Percentiles rank a stretch among this genome's conserved stretches.
Evolutionary conservation across 2,113 vertebrate genomes (phyloP).

Genomic region (Nerophis ophidion): DNA sequence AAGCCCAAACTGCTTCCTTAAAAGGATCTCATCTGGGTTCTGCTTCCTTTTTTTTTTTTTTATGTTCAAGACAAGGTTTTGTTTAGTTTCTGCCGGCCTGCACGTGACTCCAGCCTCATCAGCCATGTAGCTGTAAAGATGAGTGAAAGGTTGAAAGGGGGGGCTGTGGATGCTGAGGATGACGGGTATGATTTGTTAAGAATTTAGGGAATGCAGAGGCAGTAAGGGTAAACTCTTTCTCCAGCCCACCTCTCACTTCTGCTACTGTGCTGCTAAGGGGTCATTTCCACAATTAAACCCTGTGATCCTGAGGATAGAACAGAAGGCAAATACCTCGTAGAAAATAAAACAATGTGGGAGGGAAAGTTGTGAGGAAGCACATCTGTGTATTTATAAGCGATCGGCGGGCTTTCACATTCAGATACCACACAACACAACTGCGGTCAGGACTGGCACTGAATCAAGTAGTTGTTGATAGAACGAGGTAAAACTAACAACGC

Average conservation of each 20-base stretch:
- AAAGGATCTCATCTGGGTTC: slow-evolving; percentile 53
- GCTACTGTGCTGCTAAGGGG: slow-evolving; percentile 2
- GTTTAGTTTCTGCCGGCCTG: slow-evolving; percentile 29
- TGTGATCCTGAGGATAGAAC: slow-evolving; percentile 6
- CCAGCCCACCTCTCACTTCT: slow-evolving; percentile 14
- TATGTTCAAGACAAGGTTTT: slow-evolving; percentile 6
- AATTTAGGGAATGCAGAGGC: slow-evolving; percentile 46
- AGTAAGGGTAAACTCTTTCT: slow-evolving; percentile 4
- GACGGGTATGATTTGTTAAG: slow-evolving; percentile 19
- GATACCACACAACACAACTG: slow-evolving; percentile 38
- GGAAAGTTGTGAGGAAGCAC: slow-evolving; percentile 29
- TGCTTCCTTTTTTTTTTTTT: slow-evolving; percentile 11
- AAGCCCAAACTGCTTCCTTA: slow-evolving; percentile 48
- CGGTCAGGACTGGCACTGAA: slow-evolving; percentile 39
- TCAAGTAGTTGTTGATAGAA: slow-evolving; percentile 50
- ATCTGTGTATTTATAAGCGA: slow-evolving; percentile 43
- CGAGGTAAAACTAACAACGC: slow-evolving; percentile 45
- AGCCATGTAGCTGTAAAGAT: slow-evolving; percentile 27
- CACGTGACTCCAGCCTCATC: slow-evolving; percentile 31
- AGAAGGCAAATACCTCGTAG: slow-evolving; percentile 18
- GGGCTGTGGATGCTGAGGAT: background rate
- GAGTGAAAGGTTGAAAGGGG: slow-evolving; percentile 23
- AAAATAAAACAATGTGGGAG: slow-evolving; percentile 20
- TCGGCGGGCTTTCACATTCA: slow-evolving; percentile 26
- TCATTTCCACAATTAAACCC: slow-evolving; percentile 7